Base-by-base conservation (phyloP, 2,888 invertebrate genomes). In the Taphrorychus bicolor region DNA sequence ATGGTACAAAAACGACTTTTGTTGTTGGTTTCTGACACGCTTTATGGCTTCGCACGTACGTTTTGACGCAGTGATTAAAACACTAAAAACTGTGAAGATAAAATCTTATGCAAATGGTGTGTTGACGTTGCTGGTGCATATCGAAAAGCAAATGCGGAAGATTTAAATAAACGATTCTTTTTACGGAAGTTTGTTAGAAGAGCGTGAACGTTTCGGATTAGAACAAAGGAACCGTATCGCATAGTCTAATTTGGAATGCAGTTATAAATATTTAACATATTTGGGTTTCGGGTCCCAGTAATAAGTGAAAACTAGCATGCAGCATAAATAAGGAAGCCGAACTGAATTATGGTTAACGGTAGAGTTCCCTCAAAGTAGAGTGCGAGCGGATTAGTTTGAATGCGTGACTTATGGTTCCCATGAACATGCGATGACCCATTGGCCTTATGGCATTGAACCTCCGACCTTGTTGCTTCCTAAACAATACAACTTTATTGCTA, bases 151-250 rank as follows among this genome's bases (percentile, higher is more conserved):
- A 74, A 75, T 74, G 74, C 73, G 73, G 70, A 74, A 76, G 72
- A 74, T 74, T 75, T 76, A 73, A 74, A 77, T 56, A 11, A 45
- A 76, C n/a, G n/a, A n/a, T n/a, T n/a, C n/a, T 76, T 77, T 77
- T 75, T 73, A 76, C 77, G 78, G 77, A 77, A 76, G 75, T 75
- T 72, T 70, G 74, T 69, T 66, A 70, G 69, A 54, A 73, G 71
- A 77, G 75, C 78, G 77, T 78, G 73, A 78, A 78, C 73, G 62
- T 69, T 72, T 71, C 67, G 68, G 70, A 71, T 64, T 70, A 56
- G 18, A 57, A 14, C 40, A 41, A 51, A 59, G n/a, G 52, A 61
- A 42, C 52, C 52, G 61, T 23, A 32, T 9, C 32, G 32, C 1
- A 32, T 32, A 11, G 32, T 7, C 32, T 32, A 32, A 3, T 32